These are phyloP conservation scores for Periophthalmodon schlosseri DNA, from an alignment of 2,113 vertebrate genomes.

Conservation along the genomic window DNA sequence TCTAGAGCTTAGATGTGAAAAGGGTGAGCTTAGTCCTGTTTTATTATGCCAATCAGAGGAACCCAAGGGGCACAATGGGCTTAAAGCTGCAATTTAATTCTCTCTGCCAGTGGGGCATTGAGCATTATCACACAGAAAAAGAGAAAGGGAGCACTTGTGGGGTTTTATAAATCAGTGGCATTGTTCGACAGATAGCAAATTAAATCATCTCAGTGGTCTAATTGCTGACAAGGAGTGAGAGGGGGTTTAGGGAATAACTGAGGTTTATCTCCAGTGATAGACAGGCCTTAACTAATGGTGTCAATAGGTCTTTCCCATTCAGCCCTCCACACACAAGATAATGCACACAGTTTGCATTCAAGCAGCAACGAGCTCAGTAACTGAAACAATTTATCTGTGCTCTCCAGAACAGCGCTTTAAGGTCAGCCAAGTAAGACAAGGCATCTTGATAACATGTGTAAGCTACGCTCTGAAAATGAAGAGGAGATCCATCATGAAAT, in stretches of 20 bases:
- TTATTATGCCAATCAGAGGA: conserved; percentile 69
- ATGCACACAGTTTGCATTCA: conserved; percentile 53
- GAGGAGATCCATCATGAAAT: conserved; percentile 35
- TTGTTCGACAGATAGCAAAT: conserved; percentile 49
- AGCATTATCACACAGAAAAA: conserved; percentile 43
- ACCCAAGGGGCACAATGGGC: conserved; percentile 30
- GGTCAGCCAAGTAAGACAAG: conserved; percentile 52
- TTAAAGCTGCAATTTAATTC: conserved; percentile 67
- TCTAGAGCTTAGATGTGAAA: conserved; percentile 30
- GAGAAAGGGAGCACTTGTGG: conserved; percentile 23
- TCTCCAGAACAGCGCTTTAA: conserved; percentile 42
- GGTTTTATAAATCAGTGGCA: conserved; percentile 33
- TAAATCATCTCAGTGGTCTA: conserved; percentile 61
- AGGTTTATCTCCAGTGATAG: conserved; percentile 42
- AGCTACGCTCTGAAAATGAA: conserved; percentile 17
- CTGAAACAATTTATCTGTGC: conserved; percentile 57
- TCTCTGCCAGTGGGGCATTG: conserved; percentile 37
- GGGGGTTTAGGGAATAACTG: conserved; percentile 27
- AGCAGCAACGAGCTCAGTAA: conserved; percentile 40
- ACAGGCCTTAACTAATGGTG: conserved; percentile 44
- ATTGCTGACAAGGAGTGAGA: conserved; percentile 55
- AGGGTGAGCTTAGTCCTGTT: conserved; percentile 31
- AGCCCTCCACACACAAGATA: conserved; percentile 11
- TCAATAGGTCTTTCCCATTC: conserved; percentile 37
- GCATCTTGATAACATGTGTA: conserved; percentile 49